Base-by-base conservation (phyloP, 2,113 vertebrate species). In the Ranitomeya imitator region DNA sequence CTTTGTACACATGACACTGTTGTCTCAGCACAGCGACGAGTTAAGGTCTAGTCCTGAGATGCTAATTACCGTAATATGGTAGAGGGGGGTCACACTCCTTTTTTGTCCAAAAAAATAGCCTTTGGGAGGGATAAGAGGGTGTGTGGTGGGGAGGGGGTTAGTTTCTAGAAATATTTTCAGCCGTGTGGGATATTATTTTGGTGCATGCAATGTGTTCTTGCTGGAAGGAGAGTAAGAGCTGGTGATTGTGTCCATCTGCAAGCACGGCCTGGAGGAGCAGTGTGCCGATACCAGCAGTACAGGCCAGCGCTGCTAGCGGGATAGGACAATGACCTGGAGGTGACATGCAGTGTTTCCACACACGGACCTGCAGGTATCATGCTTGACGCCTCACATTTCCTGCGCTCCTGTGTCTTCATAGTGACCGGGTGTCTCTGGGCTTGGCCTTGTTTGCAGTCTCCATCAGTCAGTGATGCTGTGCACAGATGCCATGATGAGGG, bases 401-500 rank as follows among this genome's bases (percentile, higher is more conserved):
- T 10, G 4, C 26, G 4, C 65, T 13, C 65, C 65, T 69, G 26
- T 69, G 14, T 71, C 23, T 67, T 9, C 65, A 67, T 67, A 67
- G 65, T n/a, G n/a, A 23, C 65, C 3, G 7, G 3, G 19, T 81
- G 61, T 81, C 55, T 81, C 57, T 19, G 4, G 21, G 26, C 18
- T 61, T n/a, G 5, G 10, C n/a, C 26, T 10, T 31, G 23, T 31
- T 2, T 81, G 13, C 7, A 67, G 18, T 54, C 31, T 45, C 23
- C 59, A 23, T 83, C 61, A 52, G 11, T 69, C 45, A 23, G 6
- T 60, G 15, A 8, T 52, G 31, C 31, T 51, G 52, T 83, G 5
- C 61, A 65, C n/a, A 67, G 37, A 83, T 83, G 37, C 80, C 80
- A 83, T n/a, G 19, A 63, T 60, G 12, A 45, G 57, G 59, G 37